Evolutionary conservation across 2,113 vertebrate genomes (phyloP).

Genomic region (Proterorhinus semilunaris): DNA sequence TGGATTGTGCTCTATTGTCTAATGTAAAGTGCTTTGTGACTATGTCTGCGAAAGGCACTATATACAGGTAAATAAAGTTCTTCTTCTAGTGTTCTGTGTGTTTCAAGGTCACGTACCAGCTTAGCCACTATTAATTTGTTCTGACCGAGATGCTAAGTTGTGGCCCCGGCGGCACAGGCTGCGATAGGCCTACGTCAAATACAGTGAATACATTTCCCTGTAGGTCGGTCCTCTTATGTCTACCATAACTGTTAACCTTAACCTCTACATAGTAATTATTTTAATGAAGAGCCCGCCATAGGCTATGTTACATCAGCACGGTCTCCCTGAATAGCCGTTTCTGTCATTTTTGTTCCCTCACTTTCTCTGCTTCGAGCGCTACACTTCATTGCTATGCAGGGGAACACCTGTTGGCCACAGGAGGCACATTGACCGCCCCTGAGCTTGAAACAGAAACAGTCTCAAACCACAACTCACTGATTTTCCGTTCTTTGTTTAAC

Average conservation of each 20-base stretch:
- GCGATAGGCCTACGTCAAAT: background rate
- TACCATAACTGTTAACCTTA: background rate
- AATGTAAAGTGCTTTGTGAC: no score
- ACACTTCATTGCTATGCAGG: conserved; percentile 9
- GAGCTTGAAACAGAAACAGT: conserved; percentile 35
- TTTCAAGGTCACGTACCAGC: background rate
- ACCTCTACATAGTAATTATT: conserved; percentile 2
- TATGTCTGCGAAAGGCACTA: no score
- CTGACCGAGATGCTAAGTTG: background rate
- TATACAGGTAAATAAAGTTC: no score
- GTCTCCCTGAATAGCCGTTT: background rate
- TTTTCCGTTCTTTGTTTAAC: conserved; percentile 30
- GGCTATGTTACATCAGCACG: background rate
- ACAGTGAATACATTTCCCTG: background rate
- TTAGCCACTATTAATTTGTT: background rate
- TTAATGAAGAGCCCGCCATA: conserved; percentile 1
- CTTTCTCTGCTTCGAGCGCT: background rate
- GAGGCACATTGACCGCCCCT: conserved; percentile 11
- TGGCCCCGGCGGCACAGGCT: background rate
- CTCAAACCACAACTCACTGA: conserved; percentile 16
- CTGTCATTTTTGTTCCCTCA: background rate
- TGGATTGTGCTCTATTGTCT: no score
- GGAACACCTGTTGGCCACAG: conserved; percentile 27
- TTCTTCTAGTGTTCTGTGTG: no score
- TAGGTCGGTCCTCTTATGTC: background rate